Percentiles rank a stretch among this genome's conserved stretches.
These are phyloP conservation scores for Pantala flavescens DNA, from an alignment of 1,140 invertebrate species.

Conservation along the genomic window DNA sequence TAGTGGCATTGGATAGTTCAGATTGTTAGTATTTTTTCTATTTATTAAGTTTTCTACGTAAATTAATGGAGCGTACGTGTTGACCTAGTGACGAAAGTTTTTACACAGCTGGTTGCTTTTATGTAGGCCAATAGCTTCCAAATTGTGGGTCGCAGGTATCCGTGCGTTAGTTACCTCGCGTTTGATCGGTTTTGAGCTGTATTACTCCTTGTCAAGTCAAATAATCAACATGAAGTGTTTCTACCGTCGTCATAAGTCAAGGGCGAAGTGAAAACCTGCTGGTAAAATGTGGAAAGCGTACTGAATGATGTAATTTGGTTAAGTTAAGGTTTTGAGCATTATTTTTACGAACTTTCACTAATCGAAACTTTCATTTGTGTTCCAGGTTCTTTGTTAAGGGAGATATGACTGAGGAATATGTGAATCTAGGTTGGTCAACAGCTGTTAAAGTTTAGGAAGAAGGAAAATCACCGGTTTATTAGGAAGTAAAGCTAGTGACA, in stretches of 20 bases:
- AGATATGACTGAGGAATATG: background rate
- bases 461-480: background rate
- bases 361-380: background rate
- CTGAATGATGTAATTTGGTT: background rate
- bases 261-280: background rate
- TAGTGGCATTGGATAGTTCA: background rate
- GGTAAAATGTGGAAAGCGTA: background rate
- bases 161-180: background rate
- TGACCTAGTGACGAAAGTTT: constrained; percentile 9
- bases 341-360: background rate
- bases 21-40: background rate
- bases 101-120: background rate
- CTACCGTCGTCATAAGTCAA: too few relatives aligned
- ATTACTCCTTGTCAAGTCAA: too few relatives aligned
- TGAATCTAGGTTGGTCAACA: background rate
- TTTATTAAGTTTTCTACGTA: background rate
- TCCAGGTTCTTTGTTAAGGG: background rate
- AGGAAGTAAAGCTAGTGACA: background rate
- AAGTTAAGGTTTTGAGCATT: too few relatives aligned
- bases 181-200: too few relatives aligned
- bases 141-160: background rate
- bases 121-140: background rate
- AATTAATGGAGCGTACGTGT: constrained; percentile 9
- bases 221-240: too few relatives aligned
- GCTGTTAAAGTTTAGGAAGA: background rate